Conservation (phyloP, 2,888 invertebrate genomes). For the Meteorus colon region DNA sequence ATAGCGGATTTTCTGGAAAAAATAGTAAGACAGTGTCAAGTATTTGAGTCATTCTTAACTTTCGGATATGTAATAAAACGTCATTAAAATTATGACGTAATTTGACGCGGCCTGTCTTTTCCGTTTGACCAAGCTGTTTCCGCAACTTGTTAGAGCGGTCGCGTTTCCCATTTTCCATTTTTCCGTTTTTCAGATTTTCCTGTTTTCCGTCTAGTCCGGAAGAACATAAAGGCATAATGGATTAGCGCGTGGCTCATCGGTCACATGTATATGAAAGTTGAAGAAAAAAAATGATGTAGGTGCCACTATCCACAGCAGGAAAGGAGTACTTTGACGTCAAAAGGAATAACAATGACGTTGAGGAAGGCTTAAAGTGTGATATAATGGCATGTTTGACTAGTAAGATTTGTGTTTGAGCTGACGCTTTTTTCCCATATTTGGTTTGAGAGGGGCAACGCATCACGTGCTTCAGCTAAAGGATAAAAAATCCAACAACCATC, state of each 20-base stretch:
- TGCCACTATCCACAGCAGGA: slow-evolving; percentile 45
- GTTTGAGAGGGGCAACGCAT: slow-evolving; percentile 26
- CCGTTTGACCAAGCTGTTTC: not conserved
- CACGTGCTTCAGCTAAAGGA: slow-evolving; percentile 48
- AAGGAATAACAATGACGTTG: slow-evolving; percentile 45
- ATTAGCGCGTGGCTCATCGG: slow-evolving; percentile 17
- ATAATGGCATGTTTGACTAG: slow-evolving; percentile 37
- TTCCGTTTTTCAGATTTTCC: not conserved
- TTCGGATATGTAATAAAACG: not conserved
- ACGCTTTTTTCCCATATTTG: slow-evolving; percentile 3
- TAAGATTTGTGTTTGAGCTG: slow-evolving; percentile 30
- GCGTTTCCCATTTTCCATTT: not conserved
- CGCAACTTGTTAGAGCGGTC: not conserved
- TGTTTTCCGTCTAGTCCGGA: not conserved
- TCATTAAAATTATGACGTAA: not conserved
- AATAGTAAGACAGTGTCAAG: not conserved
- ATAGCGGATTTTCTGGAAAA: not conserved
- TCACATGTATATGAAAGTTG: slow-evolving; percentile 9
- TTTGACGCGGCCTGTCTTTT: not conserved
- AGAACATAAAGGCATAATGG: not conserved
- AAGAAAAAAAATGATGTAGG: slow-evolving; percentile 24
- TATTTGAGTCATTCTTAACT: not conserved
- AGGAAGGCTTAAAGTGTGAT: slow-evolving; percentile 44
- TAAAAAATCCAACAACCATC: slow-evolving; percentile 57
- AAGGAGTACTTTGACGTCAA: slow-evolving; percentile 55